A percentile compares a stretch with the other conserved stretches of the same genome.
Conservation (phyloP, 1,140 invertebrate species). For the Zaprionus camerounensis region DNA sequence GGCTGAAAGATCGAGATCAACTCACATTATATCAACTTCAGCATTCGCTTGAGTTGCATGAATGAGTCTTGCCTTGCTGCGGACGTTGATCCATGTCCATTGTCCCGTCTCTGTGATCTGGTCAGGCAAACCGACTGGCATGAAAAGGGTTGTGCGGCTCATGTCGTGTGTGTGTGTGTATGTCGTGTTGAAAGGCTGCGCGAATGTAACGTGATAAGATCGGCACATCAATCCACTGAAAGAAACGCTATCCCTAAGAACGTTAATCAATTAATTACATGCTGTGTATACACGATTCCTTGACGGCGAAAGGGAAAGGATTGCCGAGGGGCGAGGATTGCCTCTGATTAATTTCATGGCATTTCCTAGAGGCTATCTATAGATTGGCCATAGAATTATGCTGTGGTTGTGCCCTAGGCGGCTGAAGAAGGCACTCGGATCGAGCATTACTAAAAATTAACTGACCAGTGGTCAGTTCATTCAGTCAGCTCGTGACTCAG, state of each 20-base stretch:
- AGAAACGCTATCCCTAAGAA: slow-evolving; percentile 76
- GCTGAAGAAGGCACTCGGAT: slow-evolving; percentile 9
- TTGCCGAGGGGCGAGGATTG: slow-evolving; percentile 53
- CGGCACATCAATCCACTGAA: slow-evolving; percentile 65
- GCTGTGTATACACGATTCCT: slow-evolving; percentile 56
- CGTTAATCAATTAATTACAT: slow-evolving; percentile 83
- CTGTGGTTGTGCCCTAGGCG: slow-evolving; percentile 42
- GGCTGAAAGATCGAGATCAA: slow-evolving; percentile 53
- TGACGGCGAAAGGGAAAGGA: slow-evolving; percentile 43
- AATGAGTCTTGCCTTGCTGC: slow-evolving; percentile 42
- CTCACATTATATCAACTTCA: slow-evolving; percentile 42
- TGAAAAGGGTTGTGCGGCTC: slow-evolving; percentile 62
- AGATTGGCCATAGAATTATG: slow-evolving; percentile 57
- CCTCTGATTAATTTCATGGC: slow-evolving; percentile 66
- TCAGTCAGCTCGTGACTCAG: slow-evolving; percentile 42
- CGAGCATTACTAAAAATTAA: slow-evolving; percentile 46
- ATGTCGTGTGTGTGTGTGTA: slow-evolving; percentile 28
- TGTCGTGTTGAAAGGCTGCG: slow-evolving; percentile 56
- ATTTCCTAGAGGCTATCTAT: slow-evolving; percentile 69
- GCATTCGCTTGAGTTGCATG: slow-evolving; percentile 41
- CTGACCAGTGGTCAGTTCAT: slow-evolving; percentile 72
- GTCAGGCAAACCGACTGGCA: slow-evolving; percentile 42
- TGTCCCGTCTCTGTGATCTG: slow-evolving; percentile 56
- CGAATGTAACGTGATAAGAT: slow-evolving; percentile 78
- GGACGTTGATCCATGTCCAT: slow-evolving; percentile 26